Conservation (phyloP, 2,888 invertebrate species). For the Drosophila paranaensis region DNA sequence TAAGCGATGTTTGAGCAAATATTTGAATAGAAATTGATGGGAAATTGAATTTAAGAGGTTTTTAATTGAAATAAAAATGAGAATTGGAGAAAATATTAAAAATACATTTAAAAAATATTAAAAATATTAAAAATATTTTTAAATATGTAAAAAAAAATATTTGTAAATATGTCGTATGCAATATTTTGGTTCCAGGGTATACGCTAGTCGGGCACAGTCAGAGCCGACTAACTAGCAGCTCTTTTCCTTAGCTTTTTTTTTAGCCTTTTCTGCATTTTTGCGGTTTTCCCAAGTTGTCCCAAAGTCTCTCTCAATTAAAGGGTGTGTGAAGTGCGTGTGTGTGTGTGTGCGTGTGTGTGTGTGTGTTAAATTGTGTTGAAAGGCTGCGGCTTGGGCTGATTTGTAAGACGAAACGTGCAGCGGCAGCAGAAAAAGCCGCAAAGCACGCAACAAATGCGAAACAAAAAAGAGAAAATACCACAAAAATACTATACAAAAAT, state of each 20-base stretch:
- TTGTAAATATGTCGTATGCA: too few relatives aligned
- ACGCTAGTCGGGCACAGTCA: neutral
- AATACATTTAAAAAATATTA: too few relatives aligned
- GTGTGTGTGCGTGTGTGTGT: slow-evolving; percentile 4
- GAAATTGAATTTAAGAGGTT: too few relatives aligned
- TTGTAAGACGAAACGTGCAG: slow-evolving; percentile 10
- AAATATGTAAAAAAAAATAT: too few relatives aligned
- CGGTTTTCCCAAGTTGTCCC: slow-evolving; percentile 15
- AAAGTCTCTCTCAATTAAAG: slow-evolving; percentile 27
- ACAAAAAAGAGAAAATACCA: neutral
- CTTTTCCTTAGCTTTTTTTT: neutral
- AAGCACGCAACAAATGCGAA: slow-evolving; percentile 28
- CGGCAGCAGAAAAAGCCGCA: slow-evolving; percentile 38
- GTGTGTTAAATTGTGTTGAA: slow-evolving; percentile 24
- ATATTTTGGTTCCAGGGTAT: neutral
- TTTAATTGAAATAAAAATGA: too few relatives aligned
- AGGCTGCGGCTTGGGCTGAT: slow-evolving; percentile 1
- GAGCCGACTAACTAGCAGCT: too few relatives aligned
- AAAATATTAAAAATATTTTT: too few relatives aligned
- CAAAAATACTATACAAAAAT: neutral
- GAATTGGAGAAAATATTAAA: too few relatives aligned
- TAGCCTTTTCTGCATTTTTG: slow-evolving; percentile 6
- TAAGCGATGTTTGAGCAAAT: neutral
- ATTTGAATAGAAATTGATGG: too few relatives aligned
- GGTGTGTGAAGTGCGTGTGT: neutral